Percentiles rank a stretch among this genome's conserved stretches.
Conservation (phyloP, 1,140 invertebrate genomes). For the Bombus balteatus region DNA sequence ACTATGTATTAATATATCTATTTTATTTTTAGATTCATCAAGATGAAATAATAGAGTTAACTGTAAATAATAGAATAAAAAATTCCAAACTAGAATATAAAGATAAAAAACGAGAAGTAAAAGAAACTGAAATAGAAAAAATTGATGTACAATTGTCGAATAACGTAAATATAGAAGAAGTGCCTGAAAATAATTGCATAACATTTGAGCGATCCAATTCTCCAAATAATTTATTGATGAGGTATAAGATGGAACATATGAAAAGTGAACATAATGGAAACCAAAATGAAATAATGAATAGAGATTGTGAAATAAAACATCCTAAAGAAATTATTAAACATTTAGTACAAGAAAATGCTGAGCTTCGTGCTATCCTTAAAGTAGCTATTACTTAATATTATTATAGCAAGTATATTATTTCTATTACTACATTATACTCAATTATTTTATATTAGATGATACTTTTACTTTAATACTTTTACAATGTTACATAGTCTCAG, state of each 20-base stretch:
- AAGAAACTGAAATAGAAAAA: conserved; percentile 34
- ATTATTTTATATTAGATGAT: background rate
- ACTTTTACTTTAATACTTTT: background rate
- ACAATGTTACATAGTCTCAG: conserved; percentile 34
- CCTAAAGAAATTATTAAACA: conserved; percentile 47
- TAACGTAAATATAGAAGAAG: background rate
- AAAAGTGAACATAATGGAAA: conserved; percentile 40
- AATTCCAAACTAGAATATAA: background rate
- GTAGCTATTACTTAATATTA: conserved; percentile 36
- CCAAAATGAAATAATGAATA: conserved; percentile 47
- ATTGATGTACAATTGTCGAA: background rate
- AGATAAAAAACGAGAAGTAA: conserved; percentile 1
- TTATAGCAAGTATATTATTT: background rate
- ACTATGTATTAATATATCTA: background rate
- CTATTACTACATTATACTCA: background rate
- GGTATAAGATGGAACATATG: conserved; percentile 10
- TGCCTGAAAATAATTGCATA: background rate
- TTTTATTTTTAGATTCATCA: conserved; percentile 16
- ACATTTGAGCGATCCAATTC: conserved; percentile 2
- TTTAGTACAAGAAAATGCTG: conserved; percentile 51
- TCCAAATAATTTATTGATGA: conserved; percentile 1
- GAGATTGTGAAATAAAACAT: conserved; percentile 56
- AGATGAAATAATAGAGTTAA: background rate
- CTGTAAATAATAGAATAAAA: background rate
- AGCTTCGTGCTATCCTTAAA: conserved; percentile 38